Evolutionary conservation across 2,888 invertebrate genomes (phyloP).

Genomic region (Epinotia ramella): DNA sequence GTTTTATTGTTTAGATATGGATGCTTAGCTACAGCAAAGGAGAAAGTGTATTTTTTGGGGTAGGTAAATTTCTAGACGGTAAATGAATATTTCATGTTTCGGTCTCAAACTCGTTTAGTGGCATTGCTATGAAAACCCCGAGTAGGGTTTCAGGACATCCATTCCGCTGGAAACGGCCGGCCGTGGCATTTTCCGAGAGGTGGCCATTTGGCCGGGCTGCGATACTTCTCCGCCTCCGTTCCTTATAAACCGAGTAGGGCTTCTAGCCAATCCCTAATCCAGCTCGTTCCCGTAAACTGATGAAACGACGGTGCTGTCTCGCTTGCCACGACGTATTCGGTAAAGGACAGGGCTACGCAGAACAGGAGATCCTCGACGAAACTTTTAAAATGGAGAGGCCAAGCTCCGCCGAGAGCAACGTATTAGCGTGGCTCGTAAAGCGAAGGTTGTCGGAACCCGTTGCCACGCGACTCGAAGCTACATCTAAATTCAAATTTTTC

Average conservation of each 20-base stretch:
- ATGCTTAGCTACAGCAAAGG: background rate
- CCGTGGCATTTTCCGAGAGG: constrained; percentile 75
- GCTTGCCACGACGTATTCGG: constrained; percentile 6
- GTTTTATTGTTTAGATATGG: background rate
- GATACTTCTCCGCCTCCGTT: constrained; percentile 75
- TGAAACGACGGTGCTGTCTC: constrained; percentile 17
- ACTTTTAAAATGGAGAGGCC: constrained; percentile 38
- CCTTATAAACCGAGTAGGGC: constrained; percentile 72
- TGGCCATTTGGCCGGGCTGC: constrained; percentile 77
- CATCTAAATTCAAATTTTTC: constrained; percentile 83
- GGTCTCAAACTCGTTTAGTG: constrained; percentile 30
- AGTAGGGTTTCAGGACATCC: constrained; percentile 60
- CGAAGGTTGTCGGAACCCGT: constrained; percentile 70
- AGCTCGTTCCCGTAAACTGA: constrained; percentile 3
- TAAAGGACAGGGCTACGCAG: constrained; percentile 27
- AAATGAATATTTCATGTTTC: constrained; percentile 30
- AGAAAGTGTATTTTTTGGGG: constrained; percentile 1
- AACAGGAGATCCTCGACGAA: constrained; percentile 13
- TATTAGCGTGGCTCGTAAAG: constrained; percentile 81
- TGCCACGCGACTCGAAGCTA: constrained; percentile 70
- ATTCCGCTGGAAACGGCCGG: constrained; percentile 76
- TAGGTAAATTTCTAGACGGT: constrained; percentile 27
- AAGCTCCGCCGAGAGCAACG: constrained; percentile 69
- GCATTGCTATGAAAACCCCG: constrained; percentile 56
- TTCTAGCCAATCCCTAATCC: constrained; percentile 36